Evolutionary conservation across 2,888 invertebrate genomes (phyloP).

Genomic region (Caenorhabditis sp.): DNA sequence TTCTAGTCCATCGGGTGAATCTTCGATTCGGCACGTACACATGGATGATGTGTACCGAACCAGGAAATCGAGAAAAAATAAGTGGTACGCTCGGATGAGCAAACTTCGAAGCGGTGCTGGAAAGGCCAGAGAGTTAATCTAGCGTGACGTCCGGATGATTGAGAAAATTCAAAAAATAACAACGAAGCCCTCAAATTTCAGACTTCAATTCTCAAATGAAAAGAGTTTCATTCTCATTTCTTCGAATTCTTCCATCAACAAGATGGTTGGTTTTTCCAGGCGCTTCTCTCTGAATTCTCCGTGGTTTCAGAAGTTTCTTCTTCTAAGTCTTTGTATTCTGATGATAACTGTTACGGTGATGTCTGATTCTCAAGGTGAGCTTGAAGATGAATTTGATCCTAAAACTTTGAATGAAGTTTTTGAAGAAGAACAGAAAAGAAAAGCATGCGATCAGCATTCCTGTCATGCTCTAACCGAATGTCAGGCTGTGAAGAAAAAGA

Average conservation of each 20-base stretch:
- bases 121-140: constrained; percentile 28
- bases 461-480: constrained; percentile 45
- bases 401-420: background rate
- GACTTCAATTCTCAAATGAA: constrained; percentile 22
- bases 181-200: constrained; percentile 50
- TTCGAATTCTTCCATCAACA: background rate
- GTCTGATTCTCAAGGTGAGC: constrained; percentile 15
- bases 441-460: constrained; percentile 26
- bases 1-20: constrained; percentile 8
- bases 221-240: constrained; percentile 33
- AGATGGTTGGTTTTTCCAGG: constrained; percentile 23
- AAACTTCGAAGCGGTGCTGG: constrained; percentile 5
- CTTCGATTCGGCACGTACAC: constrained; percentile 31
- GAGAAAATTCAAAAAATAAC: constrained; percentile 11
- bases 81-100: constrained; percentile 26
- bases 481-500: background rate
- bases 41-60: background rate
- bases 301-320: constrained; percentile 21
- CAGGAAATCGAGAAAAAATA: background rate
- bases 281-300: background rate
- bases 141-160: constrained; percentile 45
- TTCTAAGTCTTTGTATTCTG: background rate
- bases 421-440: background rate
- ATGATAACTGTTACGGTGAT: background rate
- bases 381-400: background rate